Conservation (phyloP, 2,797 vertebrate species). For the Gastrophryne carolinensis region DNA sequence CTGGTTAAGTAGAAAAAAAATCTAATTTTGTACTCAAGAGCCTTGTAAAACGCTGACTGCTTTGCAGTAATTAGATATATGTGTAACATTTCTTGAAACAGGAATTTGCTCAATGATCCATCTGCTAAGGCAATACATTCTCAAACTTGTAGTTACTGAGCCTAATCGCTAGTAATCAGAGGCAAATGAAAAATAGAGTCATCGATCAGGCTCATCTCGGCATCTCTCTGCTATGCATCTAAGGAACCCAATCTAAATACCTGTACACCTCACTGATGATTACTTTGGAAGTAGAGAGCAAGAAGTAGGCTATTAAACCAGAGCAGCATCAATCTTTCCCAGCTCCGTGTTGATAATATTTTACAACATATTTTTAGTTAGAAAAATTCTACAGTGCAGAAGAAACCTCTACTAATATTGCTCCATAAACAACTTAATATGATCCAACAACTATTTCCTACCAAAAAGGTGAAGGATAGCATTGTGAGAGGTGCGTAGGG, state of each 20-base stretch:
- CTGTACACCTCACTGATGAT: conserved; percentile 37
- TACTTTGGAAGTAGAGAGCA: conserved; percentile 17
- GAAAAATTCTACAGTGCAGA: background rate
- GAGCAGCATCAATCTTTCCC: conserved; percentile 21
- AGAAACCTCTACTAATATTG: background rate
- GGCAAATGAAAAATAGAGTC: conserved; percentile 44
- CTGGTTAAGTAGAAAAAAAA: background rate
- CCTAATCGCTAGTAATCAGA: conserved; percentile 49
- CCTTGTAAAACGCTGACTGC: background rate
- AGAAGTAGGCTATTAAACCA: conserved; percentile 21
- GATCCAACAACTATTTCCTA: no score
- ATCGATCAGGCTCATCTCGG: conserved; percentile 30
- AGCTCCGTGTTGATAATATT: conserved; percentile 10
- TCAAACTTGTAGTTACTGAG: conserved; percentile 41
- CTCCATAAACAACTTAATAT: background rate
- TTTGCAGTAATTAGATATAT: conserved; percentile 38
- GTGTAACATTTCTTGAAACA: conserved; percentile 27
- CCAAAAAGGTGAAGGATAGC: no score
- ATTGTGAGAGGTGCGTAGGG: no score
- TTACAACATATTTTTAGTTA: conserved; percentile 11
- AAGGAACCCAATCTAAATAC: conserved; percentile 32
- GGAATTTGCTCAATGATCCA: conserved; percentile 49
- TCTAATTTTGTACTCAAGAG: background rate
- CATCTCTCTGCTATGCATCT: conserved; percentile 26
- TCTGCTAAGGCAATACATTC: conserved; percentile 36